Conservation (phyloP, 2,113 vertebrate species). For the Ctenomys sociabilis region DNA sequence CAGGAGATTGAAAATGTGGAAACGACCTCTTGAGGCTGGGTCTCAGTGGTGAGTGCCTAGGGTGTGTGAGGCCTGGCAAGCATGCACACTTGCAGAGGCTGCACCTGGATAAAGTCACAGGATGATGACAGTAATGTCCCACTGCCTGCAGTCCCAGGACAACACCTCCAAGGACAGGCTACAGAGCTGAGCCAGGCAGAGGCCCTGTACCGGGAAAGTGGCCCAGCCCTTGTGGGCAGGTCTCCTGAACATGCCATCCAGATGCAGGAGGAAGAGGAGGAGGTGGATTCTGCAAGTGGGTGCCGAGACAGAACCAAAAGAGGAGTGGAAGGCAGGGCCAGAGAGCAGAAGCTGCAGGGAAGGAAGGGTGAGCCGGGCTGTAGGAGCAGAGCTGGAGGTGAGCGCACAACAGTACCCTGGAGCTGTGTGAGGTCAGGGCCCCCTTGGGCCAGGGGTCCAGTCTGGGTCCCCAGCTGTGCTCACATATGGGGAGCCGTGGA, state of each 20-base stretch:
- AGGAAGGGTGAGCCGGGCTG: not conserved
- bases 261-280: not conserved
- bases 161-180: not conserved
- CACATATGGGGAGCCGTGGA: no score
- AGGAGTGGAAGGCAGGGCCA: not conserved
- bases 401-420: no score
- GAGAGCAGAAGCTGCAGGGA: not conserved
- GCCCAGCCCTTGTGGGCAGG: not conserved
- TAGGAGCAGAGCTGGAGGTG: no score
- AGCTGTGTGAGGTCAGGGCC: not conserved
- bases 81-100: not conserved
- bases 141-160: not conserved
- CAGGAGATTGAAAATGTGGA: not conserved
- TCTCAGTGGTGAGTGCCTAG: not conserved
- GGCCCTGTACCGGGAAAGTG: not conserved
- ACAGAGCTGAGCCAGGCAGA: not conserved
- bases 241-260: not conserved
- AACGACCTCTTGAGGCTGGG: not conserved
- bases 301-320: not conserved
- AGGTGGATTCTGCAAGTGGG: not conserved
- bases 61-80: not conserved
- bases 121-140: fast-evolving
- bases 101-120: not conserved
- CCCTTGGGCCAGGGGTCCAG: not conserved
- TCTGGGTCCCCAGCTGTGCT: not conserved